A percentile compares a stretch with the other conserved stretches of the same genome.
Conservation (phyloP, 2,888 invertebrate genomes). For the Operophtera brumata region DNA sequence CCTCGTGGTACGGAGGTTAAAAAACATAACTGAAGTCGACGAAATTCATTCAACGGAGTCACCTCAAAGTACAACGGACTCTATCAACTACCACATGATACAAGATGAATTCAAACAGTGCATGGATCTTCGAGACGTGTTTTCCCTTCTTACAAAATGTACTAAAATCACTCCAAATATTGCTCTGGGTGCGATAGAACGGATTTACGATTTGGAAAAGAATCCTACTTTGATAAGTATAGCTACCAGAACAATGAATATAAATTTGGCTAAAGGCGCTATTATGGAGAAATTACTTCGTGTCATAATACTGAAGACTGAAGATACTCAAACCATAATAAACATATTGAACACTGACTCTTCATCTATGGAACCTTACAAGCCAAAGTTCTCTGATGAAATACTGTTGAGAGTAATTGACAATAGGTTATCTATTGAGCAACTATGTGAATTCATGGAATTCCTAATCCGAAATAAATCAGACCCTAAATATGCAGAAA, state of each 20-base stretch:
- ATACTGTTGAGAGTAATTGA: slow-evolving; percentile 82
- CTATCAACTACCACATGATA: slow-evolving; percentile 63
- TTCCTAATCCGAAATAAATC: slow-evolving; percentile 74
- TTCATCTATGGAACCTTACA: slow-evolving; percentile 64
- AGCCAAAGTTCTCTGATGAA: slow-evolving; percentile 82
- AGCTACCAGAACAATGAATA: slow-evolving; percentile 49
- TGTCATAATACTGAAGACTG: slow-evolving; percentile 69
- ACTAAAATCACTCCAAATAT: slow-evolving; percentile 75
- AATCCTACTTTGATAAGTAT: slow-evolving; percentile 43
- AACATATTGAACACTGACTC: slow-evolving; percentile 66
- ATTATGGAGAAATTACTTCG: slow-evolving; percentile 70
- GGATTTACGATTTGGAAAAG: slow-evolving; percentile 69
- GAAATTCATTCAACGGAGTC: slow-evolving; percentile 40
- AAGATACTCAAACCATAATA: slow-evolving; percentile 72
- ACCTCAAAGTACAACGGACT: slow-evolving; percentile 45
- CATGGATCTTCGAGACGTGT: slow-evolving; percentile 65
- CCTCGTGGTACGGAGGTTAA: slow-evolving; percentile 79
- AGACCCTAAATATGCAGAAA: slow-evolving; percentile 70
- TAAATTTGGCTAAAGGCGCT: slow-evolving; percentile 68
- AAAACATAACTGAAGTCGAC: slow-evolving; percentile 60
- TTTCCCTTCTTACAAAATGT: slow-evolving; percentile 71
- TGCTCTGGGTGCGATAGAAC: slow-evolving; percentile 73
- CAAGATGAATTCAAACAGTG: slow-evolving; percentile 73
- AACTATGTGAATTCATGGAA: slow-evolving; percentile 81
- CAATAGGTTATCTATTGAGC: slow-evolving; percentile 78